Conservation (phyloP, 2,797 vertebrate species). For the Tamandua tetradactyla region DNA sequence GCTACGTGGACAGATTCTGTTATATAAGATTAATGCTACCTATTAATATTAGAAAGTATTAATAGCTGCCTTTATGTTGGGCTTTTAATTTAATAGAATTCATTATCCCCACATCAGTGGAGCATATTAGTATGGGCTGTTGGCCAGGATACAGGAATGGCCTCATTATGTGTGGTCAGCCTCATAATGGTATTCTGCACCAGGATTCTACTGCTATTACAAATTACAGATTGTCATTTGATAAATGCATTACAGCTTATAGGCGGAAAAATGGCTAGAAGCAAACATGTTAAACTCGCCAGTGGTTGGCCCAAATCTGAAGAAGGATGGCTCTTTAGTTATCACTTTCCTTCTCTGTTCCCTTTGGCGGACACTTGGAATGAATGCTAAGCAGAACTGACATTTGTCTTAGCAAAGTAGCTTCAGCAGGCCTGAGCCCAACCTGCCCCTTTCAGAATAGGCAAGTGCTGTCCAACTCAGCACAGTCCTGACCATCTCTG, state of each 20-base stretch:
- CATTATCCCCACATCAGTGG: slow-evolving; percentile 45
- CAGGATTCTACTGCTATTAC: slow-evolving; percentile 3
- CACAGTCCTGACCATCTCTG: neutral
- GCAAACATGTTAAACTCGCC: slow-evolving; percentile 9
- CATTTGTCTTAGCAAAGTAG: neutral
- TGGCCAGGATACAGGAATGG: slow-evolving; percentile 57
- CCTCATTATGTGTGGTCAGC: slow-evolving; percentile 50
- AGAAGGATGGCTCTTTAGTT: neutral
- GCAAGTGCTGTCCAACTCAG: neutral
- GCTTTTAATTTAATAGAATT: slow-evolving; percentile 62
- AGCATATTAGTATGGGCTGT: slow-evolving; percentile 56
- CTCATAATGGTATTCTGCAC: slow-evolving; percentile 9
- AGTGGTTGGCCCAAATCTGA: neutral
- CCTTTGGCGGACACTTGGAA: neutral
- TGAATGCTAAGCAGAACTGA: neutral
- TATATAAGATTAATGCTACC: slow-evolving; percentile 48
- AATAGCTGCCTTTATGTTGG: slow-evolving; percentile 63
- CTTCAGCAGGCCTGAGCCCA: neutral
- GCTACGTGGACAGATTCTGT: slow-evolving; percentile 33
- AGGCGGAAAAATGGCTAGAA: slow-evolving; percentile 22
- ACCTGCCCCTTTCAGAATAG: neutral
- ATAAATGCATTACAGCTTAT: neutral
- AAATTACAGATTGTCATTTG: slow-evolving; percentile 29
- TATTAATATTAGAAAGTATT: slow-evolving; percentile 63
- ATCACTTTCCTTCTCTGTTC: neutral